Conservation (phyloP, 2,797 vertebrate genomes). For the Pseudochirops corinnae region DNA sequence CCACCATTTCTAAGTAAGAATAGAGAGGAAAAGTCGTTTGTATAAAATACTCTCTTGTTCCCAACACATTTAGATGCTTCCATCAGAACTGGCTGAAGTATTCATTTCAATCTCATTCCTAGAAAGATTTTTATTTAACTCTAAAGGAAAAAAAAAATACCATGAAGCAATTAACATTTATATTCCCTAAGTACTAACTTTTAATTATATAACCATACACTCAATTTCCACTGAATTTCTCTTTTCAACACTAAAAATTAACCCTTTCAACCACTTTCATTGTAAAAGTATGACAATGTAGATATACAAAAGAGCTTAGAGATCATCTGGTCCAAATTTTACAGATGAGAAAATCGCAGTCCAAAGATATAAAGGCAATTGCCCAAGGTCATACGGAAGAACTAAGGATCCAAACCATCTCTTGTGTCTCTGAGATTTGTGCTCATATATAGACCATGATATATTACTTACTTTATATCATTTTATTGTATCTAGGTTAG, state of each 20-base stretch:
- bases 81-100: neutral
- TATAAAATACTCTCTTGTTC: constrained; percentile 8
- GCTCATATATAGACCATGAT: neutral
- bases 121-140: neutral
- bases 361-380: neutral
- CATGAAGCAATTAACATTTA: neutral
- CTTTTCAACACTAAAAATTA: neutral
- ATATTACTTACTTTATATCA: neutral
- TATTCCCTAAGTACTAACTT: neutral
- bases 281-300: neutral
- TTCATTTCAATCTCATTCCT: constrained; percentile 42
- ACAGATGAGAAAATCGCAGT: neutral
- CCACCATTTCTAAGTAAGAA: neutral
- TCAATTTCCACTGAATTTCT: constrained; percentile 19
- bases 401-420: neutral
- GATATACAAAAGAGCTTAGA: neutral
- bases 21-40: neutral
- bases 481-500: neutral
- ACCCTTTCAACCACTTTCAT: neutral
- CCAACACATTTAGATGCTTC: neutral
- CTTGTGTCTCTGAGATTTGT: neutral
- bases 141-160: neutral
- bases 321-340: neutral
- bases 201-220: neutral
- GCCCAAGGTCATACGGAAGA: neutral